Evolutionary conservation across 2,113 vertebrate species (phyloP).

Genomic region (Chloropsis cyanopogon): DNA sequence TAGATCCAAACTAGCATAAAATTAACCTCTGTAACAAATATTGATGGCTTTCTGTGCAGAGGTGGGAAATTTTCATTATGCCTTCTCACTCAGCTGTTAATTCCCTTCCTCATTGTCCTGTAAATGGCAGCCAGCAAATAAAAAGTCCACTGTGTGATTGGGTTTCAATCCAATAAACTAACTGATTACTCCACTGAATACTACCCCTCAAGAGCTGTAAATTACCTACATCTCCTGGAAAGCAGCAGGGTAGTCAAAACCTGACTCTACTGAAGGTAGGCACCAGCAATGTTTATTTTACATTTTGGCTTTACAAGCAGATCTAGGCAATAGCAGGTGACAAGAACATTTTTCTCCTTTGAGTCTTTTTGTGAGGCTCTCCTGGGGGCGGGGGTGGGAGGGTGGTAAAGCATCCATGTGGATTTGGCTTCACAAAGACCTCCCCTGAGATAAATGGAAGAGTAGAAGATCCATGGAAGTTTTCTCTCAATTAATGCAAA

Average conservation of each 20-base stretch:
- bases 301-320: constrained; percentile 67
- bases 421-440: constrained; percentile 60
- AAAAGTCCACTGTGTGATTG: background rate
- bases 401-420: constrained; percentile 33
- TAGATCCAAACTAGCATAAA: background rate
- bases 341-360: constrained; percentile 74
- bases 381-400: background rate
- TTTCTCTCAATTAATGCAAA: constrained; percentile 66
- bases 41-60: background rate
- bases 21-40: background rate
- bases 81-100: background rate
- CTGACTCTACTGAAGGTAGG: background rate
- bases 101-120: background rate
- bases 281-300: constrained; percentile 67
- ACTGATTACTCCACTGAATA: background rate
- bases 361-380: constrained; percentile 73
- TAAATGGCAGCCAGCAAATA: background rate
- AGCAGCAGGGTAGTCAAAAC: background rate
- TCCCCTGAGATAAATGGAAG: background rate
- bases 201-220: background rate
- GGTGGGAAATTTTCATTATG: background rate
- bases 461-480: constrained; percentile 46
- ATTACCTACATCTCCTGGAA: background rate
- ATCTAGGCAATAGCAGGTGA: constrained; percentile 36
- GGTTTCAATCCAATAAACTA: background rate